Evolutionary conservation across 1,140 invertebrate species (phyloP).

Genomic region (Archivesica marissinica): DNA sequence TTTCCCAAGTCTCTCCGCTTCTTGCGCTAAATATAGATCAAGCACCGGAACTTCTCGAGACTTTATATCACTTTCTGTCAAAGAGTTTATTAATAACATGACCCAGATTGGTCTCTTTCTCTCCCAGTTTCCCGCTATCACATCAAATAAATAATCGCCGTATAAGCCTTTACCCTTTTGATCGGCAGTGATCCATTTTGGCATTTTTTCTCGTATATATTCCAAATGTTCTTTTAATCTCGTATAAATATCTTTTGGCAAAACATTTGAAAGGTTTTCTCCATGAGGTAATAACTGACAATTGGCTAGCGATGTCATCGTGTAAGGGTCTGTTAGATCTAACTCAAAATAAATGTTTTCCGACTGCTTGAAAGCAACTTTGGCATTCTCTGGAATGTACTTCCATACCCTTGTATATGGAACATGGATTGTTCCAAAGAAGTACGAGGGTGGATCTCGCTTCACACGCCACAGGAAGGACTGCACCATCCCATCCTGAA

Average conservation of each 20-base stretch:
- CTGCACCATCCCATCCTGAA: constrained; percentile 75
- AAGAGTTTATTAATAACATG: constrained; percentile 86
- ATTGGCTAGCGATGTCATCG: constrained; percentile 84
- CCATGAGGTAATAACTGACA: constrained; percentile 86
- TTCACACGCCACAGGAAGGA: constrained; percentile 84
- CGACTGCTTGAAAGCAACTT: constrained; percentile 84
- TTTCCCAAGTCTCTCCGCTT: constrained; percentile 85
- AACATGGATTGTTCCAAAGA: constrained; percentile 87
- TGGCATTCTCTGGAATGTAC: constrained; percentile 85
- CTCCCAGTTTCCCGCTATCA: constrained; percentile 86
- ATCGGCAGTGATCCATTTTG: constrained; percentile 85
- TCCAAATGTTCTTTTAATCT: constrained; percentile 85
- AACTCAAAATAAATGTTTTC: constrained; percentile 86
- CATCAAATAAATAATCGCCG: constrained; percentile 85
- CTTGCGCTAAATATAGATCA: constrained; percentile 86
- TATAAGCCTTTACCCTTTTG: constrained; percentile 85
- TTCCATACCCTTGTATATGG: constrained; percentile 87
- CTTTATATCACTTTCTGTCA: constrained; percentile 86
- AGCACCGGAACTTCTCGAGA: constrained; percentile 86
- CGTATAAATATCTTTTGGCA: constrained; percentile 84
- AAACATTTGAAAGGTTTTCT: constrained; percentile 83
- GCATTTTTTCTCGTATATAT: constrained; percentile 84
- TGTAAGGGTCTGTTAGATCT: constrained; percentile 85
- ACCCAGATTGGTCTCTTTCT: constrained; percentile 86
- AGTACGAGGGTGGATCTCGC: constrained; percentile 85